Evolutionary conservation across 1,140 invertebrate species (phyloP).

Genomic region (Rhopalosiphum maidis): DNA sequence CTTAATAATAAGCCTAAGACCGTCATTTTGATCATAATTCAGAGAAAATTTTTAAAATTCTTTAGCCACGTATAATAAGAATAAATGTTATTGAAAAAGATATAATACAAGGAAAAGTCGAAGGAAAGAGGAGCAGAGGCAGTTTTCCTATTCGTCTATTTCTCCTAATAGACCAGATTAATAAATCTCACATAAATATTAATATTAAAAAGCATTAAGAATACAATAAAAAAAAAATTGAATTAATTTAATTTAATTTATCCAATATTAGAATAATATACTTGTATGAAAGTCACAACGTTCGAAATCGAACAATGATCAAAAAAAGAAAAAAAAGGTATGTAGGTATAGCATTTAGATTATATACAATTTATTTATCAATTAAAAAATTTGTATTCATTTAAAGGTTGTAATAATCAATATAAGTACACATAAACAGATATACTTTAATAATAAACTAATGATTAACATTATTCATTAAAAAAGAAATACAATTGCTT

Average conservation of each 20-base stretch:
- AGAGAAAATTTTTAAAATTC: neutral
- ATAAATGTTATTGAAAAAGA: neutral
- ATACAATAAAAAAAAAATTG: neutral
- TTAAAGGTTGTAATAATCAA: no score
- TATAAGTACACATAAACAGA: no score
- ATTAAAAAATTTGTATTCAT: no score
- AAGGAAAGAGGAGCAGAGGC: conserved; percentile 20
- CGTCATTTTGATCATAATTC: neutral
- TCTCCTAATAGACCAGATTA: neutral
- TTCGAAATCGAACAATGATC: conserved; percentile 27
- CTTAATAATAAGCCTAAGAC: neutral
- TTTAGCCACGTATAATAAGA: no score
- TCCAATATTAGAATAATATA: conserved; percentile 25
- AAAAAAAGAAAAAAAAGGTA: no score
- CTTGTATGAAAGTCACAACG: neutral
- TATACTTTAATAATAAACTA: no score
- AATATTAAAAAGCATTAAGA: conserved; percentile 9
- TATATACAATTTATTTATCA: no score
- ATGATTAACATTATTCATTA: no score
- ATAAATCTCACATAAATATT: conserved; percentile 12
- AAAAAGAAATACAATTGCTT: no score
- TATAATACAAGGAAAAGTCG: neutral
- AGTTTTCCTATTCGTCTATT: neutral
- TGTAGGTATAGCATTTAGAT: no score
- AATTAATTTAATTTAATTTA: neutral